Evolutionary conservation across 1,140 invertebrate species (phyloP), one percentile per base, ranked within the genome.

Genomic region (Rhyacophila brunnea): DNA sequence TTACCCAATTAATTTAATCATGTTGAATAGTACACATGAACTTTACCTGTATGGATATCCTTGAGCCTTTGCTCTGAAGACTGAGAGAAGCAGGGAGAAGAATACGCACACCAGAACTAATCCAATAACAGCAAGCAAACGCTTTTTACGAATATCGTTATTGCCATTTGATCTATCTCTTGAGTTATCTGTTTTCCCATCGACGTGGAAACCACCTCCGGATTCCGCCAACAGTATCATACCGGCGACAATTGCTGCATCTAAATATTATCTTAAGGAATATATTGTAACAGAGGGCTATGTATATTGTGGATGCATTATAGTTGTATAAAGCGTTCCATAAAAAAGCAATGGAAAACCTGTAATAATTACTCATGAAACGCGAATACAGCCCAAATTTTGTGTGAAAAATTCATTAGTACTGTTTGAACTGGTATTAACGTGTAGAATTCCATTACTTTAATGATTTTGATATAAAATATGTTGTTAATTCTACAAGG

Each of bases 1-100:
- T n/a, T n/a, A n/a, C n/a, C n/a, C n/a, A n/a, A n/a, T n/a, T n/a
- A n/a, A n/a, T n/a, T n/a, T n/a, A n/a, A n/a, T n/a, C n/a, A n/a
- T n/a, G n/a, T 45, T n/a, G n/a, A n/a, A n/a, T n/a, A n/a, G n/a
- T n/a, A 3, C 23, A 28, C 23, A 28, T 5, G 23, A 28, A 28
- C 23, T 28, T 28, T 81, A 93, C 88, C 93, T 96, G 78, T 99
- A 99, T 44, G 96, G 97, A 84, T 99, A 99, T 15, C 96, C 96
- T 73, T 96, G 94, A 50, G 97, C 96, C 80, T 99, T 99, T 44
- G 92, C 91, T 70, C 95, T 87, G 78, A 99, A 99, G 66, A 98
- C 91, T 5, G 96, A 98, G n/a, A 99, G 78, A 36, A 98, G 82
- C 6, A 98, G 81, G 60, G 95, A 98, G 79, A 99, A 99, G 81